phyloP scores from a whole-genome alignment of 2,797 vertebrate genomes.

The Zalophus californianus region DNA sequence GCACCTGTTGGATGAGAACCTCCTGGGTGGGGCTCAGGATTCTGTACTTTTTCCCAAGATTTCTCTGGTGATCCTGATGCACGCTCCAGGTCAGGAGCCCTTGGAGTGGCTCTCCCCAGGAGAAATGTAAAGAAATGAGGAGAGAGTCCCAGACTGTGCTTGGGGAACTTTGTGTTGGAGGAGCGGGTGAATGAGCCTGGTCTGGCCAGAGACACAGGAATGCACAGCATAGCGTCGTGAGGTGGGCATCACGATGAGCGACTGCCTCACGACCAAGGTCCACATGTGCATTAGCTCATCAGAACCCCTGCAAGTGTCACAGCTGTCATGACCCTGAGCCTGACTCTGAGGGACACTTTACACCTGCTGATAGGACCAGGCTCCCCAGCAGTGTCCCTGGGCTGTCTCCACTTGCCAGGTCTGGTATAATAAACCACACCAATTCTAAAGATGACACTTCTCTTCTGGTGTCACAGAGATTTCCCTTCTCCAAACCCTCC shows the following conservation, averaged over 20 bases:
- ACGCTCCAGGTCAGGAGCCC: not conserved
- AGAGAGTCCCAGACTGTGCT: not conserved
- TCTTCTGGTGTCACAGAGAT: not conserved
- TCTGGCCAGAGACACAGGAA: not conserved
- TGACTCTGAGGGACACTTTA: not conserved
- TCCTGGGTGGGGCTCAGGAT: not conserved
- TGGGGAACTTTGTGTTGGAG: not conserved
- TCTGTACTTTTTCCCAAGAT: not conserved
- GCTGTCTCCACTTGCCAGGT: not conserved
- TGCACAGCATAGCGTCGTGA: accelerated
- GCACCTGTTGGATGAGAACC: not conserved
- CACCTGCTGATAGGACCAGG: not conserved
- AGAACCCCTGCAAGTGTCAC: accelerated
- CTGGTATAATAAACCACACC: not conserved
- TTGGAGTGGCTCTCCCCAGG: not conserved
- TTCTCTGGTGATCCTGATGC: not conserved
- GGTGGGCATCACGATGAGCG: accelerated
- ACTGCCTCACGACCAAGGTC: not conserved
- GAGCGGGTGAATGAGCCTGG: not conserved
- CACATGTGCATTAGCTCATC: accelerated
- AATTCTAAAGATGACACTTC: not conserved
- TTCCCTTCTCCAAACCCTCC: not conserved
- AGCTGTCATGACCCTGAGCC: not conserved
- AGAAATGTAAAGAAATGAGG: not conserved
- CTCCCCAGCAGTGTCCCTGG: accelerated